These are phyloP conservation scores for Triplophysa tibetana DNA, from an alignment of 2,113 vertebrate genomes.

Conservation along the genomic window DNA sequence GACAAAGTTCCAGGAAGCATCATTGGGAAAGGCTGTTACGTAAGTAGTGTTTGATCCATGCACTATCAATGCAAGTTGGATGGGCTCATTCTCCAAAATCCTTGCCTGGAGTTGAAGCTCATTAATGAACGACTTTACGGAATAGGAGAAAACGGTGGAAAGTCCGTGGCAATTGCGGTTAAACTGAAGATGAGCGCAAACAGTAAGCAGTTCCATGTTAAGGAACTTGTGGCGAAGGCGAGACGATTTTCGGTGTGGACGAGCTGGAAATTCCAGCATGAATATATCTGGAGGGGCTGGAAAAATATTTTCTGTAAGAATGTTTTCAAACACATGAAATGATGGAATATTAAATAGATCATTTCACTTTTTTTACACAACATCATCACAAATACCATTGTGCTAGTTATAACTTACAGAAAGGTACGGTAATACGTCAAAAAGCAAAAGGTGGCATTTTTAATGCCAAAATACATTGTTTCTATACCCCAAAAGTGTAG, in stretches of 20 bases:
- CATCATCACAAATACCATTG: too few species aligned
- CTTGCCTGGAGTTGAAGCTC: conserved; percentile 73
- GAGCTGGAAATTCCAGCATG: conserved; percentile 65
- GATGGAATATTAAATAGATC: too few species aligned
- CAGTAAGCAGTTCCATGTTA: conserved; percentile 65
- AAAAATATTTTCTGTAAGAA: background rate
- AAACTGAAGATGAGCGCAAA: conserved; percentile 68
- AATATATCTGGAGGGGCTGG: conserved; percentile 57
- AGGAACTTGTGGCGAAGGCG: conserved; percentile 67
- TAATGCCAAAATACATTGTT: too few species aligned
- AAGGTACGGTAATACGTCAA: too few species aligned
- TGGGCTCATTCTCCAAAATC: conserved; percentile 50
- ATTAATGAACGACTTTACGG: conserved; percentile 63
- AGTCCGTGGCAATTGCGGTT: conserved; percentile 59
- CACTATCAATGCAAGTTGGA: conserved; percentile 70
- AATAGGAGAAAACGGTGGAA: conserved; percentile 76
- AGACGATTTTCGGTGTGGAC: conserved; percentile 60
- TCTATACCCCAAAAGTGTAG: background rate
- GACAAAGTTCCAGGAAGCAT: conserved; percentile 70
- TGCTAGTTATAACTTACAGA: too few species aligned
- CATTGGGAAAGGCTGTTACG: conserved; percentile 60
- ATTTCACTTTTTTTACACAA: background rate
- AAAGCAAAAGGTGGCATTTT: too few species aligned
- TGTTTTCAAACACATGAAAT: too few species aligned
- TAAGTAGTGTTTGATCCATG: conserved; percentile 66